Base-by-base conservation (phyloP, 2,888 invertebrate species). In the Trichacis sp. region DNA sequence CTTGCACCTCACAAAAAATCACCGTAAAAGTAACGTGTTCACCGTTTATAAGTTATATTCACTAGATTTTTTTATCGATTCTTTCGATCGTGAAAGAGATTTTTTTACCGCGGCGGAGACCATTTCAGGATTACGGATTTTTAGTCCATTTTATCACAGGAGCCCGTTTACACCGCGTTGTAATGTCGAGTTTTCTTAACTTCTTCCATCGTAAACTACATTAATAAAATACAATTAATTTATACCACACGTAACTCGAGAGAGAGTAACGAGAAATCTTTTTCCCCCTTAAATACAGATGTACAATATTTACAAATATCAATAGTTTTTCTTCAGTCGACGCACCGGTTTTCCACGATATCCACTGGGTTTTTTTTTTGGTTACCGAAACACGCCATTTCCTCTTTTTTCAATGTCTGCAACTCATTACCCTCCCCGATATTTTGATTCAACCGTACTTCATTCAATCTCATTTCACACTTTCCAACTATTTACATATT, bases 81-180 rank as follows among this genome's bases (percentile, higher is more conserved):
- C 73, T 76, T 58, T 60, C 56, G 43, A 55, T 69, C 45, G 45
- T 53, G 53, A 24, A 57, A 55, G 60, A 62, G 60, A 65, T 46
- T 55, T 40, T 53, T 24, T 8, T 57, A 46, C 64, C 64, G 70
- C 73, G 74, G 68, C 61, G 67, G 65, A 72, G 65, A 66, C 68
- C 70, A 69, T 73, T 73, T 57, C 56, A 67, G 68, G 68, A 67
- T 71, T 58, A 69, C 73, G 69, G 54, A 40, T 69, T 73, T 70
- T 73, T 73, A 74, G 70, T 74, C 72, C 74, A 77, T 77, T 80
- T 79, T 83, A 83, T 83, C 83, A 83, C 83, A 83, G 82, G 75
- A 81, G 76, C 77, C 73, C 74, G 73, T 71, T 77, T 70, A 69
- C 64, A 73, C 73, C 73, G 73, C 72, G 67, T 73, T 72, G 59